Evolutionary conservation across 2,113 vertebrate genomes (phyloP).

Genomic region (Anarhynchus alexandrinus): DNA sequence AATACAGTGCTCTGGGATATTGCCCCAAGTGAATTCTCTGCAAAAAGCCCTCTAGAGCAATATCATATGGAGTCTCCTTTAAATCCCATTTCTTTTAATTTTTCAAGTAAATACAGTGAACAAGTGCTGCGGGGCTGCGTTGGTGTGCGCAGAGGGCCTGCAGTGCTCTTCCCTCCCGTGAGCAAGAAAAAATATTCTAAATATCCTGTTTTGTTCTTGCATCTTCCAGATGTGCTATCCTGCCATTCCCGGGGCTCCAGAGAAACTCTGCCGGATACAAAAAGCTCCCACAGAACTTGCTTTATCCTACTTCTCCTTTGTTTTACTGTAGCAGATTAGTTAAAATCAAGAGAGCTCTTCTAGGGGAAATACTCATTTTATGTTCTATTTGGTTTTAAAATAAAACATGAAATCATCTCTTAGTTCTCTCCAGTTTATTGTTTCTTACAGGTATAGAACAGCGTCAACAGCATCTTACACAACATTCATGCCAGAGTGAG

Average conservation of each 20-base stretch:
- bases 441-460: neutral
- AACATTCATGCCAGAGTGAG: neutral
- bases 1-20: neutral
- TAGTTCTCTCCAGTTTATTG: neutral
- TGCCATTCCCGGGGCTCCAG: neutral
- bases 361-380: neutral
- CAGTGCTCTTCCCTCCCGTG: neutral
- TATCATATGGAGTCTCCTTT: neutral
- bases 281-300: neutral
- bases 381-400: neutral
- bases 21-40: fast-evolving
- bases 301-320: neutral
- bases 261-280: neutral
- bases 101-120: neutral
- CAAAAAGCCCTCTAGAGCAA: neutral
- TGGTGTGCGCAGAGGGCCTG: neutral
- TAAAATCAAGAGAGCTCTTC: neutral
- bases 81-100: neutral
- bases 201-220: neutral
- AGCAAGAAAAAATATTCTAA: neutral
- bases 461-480: fast-evolving
- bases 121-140: fast-evolving
- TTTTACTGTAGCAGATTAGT: neutral
- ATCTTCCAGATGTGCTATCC: neutral
- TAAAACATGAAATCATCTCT: neutral